A percentile compares a stretch with the other conserved stretches of the same genome.
These are phyloP conservation scores for Mythimna ferrago DNA, from an alignment of 2,888 invertebrate genomes.

Conservation along the genomic window DNA sequence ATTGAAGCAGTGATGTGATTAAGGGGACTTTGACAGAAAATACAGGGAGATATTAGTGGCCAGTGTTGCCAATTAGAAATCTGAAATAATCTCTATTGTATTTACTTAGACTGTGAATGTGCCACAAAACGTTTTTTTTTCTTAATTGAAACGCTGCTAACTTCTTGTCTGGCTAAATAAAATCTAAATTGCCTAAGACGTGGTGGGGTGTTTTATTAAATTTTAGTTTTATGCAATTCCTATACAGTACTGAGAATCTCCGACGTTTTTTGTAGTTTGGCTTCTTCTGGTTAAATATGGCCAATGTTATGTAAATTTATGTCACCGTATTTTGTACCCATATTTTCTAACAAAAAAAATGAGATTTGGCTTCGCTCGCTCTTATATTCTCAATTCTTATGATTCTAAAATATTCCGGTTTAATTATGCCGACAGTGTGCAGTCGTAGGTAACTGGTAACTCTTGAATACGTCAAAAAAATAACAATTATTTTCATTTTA, in stretches of 20 bases:
- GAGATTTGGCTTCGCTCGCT: not conserved
- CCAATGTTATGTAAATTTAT: no score
- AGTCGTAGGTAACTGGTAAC: no score
- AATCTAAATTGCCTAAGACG: no score
- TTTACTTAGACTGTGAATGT: not conserved
- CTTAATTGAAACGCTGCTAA: not conserved
- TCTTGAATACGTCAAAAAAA: not conserved
- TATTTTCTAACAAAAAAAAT: not conserved
- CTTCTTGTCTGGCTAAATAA: no score
- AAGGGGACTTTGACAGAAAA: not conserved
- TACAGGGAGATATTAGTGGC: not conserved
- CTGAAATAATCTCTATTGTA: not conserved
- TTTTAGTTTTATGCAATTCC: no score
- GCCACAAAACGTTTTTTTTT: not conserved
- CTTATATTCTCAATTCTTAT: not conserved
- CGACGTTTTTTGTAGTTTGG: no score
- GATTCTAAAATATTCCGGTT: not conserved
- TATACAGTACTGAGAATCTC: no score
- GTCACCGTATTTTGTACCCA: no score
- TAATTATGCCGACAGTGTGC: not conserved
- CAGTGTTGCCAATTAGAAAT: not conserved
- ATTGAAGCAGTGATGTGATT: constrained; percentile 3
- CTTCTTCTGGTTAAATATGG: no score
- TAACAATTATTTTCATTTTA: not conserved
- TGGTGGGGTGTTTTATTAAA: no score